phyloP scores from a whole-genome alignment of 2,113 vertebrate genomes.

The Nymphicus hollandicus region DNA sequence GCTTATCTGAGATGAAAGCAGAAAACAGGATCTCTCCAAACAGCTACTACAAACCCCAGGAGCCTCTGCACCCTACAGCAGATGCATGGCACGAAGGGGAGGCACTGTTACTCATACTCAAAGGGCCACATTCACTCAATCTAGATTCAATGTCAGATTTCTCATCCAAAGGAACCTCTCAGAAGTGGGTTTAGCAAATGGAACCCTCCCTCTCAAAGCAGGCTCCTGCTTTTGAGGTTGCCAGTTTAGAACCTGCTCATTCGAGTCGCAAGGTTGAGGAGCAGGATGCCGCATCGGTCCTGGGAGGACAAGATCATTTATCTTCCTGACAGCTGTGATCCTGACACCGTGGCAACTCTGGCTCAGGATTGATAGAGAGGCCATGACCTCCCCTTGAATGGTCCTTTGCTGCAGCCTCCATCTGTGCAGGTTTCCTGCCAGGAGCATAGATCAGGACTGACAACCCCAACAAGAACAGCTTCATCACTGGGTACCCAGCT shows the following conservation, averaged over 20 bases:
- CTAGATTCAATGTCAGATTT: not conserved
- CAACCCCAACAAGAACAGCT: not conserved
- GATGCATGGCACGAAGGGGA: not conserved
- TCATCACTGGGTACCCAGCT: not conserved
- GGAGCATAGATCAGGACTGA: not conserved
- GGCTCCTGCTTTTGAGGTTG: not conserved
- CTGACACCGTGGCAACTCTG: slow-evolving; percentile 7
- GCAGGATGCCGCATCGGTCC: slow-evolving; percentile 26
- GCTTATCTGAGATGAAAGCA: not conserved
- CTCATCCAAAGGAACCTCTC: not conserved
- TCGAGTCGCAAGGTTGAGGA: slow-evolving; percentile 33
- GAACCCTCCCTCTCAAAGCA: not conserved
- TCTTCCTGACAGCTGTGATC: slow-evolving; percentile 30
- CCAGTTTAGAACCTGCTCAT: not conserved
- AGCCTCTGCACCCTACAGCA: not conserved
- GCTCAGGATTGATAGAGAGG: slow-evolving; percentile 16
- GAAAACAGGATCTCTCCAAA: not conserved
- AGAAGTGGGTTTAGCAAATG: not conserved
- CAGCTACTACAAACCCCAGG: not conserved
- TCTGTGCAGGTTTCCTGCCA: slow-evolving; percentile 12
- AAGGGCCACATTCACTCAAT: not conserved
- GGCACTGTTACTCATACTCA: not conserved
- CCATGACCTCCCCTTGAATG: slow-evolving; percentile 27
- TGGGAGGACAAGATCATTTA: slow-evolving; percentile 33
- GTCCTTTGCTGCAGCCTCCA: not conserved